Percentiles rank a stretch among this genome's conserved stretches.
These are phyloP conservation scores for Carabus problematicus DNA, from an alignment of 2,888 invertebrate species.

Conservation along the genomic window DNA sequence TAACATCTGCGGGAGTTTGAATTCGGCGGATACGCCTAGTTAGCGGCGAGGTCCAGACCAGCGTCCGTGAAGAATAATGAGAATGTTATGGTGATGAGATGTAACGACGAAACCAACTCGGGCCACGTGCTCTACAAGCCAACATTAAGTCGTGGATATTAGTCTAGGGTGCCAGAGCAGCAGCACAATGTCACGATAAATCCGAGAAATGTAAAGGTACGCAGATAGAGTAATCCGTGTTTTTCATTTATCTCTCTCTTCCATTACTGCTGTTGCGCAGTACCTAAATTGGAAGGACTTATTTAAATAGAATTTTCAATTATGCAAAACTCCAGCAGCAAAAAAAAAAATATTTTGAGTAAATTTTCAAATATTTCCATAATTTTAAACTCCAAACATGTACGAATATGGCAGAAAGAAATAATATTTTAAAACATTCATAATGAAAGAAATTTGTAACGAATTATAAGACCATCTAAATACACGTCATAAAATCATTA, in stretches of 20 bases:
- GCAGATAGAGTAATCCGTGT: not conserved
- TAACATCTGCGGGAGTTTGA: constrained; percentile 13
- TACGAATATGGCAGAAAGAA: too few relatives aligned
- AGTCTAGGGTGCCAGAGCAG: not conserved
- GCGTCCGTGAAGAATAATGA: constrained; percentile 55
- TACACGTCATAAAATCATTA: too few relatives aligned
- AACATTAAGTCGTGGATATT: constrained; percentile 18
- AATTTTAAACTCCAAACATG: too few relatives aligned
- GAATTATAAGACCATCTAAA: too few relatives aligned
- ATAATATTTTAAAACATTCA: too few relatives aligned
- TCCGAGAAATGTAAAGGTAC: not conserved
- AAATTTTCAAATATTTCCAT: too few relatives aligned
- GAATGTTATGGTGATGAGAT: constrained; percentile 59
- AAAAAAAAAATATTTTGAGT: not conserved
- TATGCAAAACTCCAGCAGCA: not conserved
- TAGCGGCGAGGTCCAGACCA: constrained; percentile 1
- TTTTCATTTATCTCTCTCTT: too few relatives aligned
- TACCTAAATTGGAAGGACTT: not conserved
- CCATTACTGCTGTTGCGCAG: not conserved
- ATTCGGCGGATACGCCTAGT: constrained; percentile 16
- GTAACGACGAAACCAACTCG: too few relatives aligned
- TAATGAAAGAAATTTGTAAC: too few relatives aligned
- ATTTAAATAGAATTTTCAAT: not conserved
- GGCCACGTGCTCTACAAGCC: constrained; percentile 45
- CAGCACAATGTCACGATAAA: constrained; percentile 2